A percentile compares a stretch with the other conserved stretches of the same genome.
Conservation (phyloP, 1,140 invertebrate genomes). For the Cyphomyrmex costatus region DNA sequence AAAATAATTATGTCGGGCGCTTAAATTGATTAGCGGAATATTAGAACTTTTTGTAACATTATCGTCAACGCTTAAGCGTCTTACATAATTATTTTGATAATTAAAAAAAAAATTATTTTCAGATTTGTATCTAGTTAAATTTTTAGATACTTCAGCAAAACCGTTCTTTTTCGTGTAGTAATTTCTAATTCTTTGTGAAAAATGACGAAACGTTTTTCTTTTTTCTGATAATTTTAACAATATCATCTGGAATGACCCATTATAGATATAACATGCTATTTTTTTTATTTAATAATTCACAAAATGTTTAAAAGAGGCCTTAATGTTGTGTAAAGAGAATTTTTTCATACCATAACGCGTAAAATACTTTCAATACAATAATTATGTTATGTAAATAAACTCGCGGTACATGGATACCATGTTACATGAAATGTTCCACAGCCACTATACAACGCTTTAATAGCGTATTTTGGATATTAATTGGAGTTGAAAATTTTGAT, state of each 20-base stretch:
- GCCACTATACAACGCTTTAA: neutral
- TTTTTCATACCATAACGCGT: neutral
- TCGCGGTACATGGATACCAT: neutral
- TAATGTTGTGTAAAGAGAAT: neutral
- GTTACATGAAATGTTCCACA: neutral
- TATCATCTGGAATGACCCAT: neutral
- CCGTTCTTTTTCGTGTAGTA: too few relatives aligned
- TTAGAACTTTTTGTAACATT: too few relatives aligned
- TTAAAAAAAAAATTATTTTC: too few relatives aligned
- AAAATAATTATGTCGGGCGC: too few relatives aligned
- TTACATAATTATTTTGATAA: too few relatives aligned
- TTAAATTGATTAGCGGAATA: too few relatives aligned
- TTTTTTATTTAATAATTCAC: constrained; percentile 4
- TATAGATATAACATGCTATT: neutral
- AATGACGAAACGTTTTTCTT: neutral
- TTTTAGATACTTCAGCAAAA: too few relatives aligned
- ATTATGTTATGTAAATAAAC: constrained; percentile 16
- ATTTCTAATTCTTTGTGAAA: neutral
- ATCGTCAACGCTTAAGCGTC: too few relatives aligned
- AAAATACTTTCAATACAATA: neutral
- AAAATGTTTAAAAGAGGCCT: constrained; percentile 8
- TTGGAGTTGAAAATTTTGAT: neutral
- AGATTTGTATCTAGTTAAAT: too few relatives aligned
- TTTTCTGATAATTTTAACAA: constrained; percentile 21
- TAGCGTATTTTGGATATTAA: constrained; percentile 19